Conservation (phyloP, 1,140 invertebrate species). For the Mercenaria mercenaria region DNA sequence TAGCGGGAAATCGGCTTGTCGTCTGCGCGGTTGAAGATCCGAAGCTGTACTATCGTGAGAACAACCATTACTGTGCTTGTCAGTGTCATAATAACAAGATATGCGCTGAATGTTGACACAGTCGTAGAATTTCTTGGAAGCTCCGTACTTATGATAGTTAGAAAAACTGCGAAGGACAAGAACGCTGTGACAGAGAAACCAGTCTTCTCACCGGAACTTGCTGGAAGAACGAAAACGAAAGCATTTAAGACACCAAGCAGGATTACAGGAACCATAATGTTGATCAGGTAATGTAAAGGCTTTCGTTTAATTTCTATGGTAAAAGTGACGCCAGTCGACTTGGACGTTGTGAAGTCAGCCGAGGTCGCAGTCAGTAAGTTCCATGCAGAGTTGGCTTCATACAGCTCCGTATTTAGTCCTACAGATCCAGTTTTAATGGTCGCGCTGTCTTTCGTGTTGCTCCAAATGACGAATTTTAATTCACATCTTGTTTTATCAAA, state of each 20-base stretch:
- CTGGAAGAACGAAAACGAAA: slow-evolving; percentile 69
- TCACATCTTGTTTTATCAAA: slow-evolving; percentile 98
- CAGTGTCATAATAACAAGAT: slow-evolving; percentile 46
- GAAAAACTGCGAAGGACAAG: slow-evolving; percentile 72
- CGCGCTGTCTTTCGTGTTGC: slow-evolving; percentile 27
- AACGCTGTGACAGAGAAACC: slow-evolving; percentile 70
- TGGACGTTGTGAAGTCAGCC: background rate
- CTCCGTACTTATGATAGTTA: slow-evolving; percentile 63
- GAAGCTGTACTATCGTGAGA: slow-evolving; percentile 53
- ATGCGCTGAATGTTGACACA: slow-evolving; percentile 54
- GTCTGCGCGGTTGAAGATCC: slow-evolving; percentile 30
- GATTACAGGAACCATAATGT: slow-evolving; percentile 68
- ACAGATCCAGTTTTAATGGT: slow-evolving; percentile 3
- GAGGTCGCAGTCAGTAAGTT: background rate
- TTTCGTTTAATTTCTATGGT: slow-evolving; percentile 65
- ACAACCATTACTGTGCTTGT: slow-evolving; percentile 15
- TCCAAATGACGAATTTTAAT: slow-evolving; percentile 99
- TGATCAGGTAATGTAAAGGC: slow-evolving; percentile 66
- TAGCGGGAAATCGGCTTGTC: background rate
- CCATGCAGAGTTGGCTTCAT: slow-evolving; percentile 42
- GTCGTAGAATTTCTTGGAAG: slow-evolving; percentile 69
- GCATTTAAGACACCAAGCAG: slow-evolving; percentile 67
- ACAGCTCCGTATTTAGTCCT: slow-evolving; percentile 27
- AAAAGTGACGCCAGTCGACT: slow-evolving; percentile 64
- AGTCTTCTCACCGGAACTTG: slow-evolving; percentile 70